phyloP scores from a whole-genome alignment of 2,888 invertebrate genomes.

The Eupithecia exiguata region DNA sequence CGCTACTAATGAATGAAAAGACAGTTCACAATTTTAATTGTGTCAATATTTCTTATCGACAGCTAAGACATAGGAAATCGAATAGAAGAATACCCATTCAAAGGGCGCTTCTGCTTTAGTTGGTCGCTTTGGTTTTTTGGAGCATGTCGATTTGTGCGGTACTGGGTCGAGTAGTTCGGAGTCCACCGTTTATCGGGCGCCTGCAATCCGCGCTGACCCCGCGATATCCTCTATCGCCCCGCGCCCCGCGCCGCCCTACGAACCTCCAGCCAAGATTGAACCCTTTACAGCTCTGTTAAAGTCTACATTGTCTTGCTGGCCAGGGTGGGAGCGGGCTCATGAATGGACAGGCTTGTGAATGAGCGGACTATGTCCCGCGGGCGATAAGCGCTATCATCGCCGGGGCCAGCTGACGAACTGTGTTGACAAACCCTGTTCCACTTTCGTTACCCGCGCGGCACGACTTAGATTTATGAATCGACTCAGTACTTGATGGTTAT shows the following conservation, averaged over 20 bases:
- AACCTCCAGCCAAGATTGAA: conserved; percentile 55
- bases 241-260: conserved; percentile 36
- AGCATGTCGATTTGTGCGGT: conserved; percentile 48
- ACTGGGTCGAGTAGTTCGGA: conserved; percentile 57
- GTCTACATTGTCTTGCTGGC: conserved; percentile 56
- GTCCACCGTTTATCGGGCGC: conserved; percentile 77
- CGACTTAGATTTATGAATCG: conserved; percentile 74
- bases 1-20: conserved; percentile 64
- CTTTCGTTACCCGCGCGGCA: conserved; percentile 67
- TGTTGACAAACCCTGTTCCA: conserved; percentile 83
- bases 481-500: conserved; percentile 42
- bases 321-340: conserved; percentile 66
- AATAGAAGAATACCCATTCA: conserved; percentile 43
- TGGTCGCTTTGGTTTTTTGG: conserved; percentile 31
- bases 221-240: conserved; percentile 78
- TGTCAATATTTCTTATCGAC: conserved; percentile 55
- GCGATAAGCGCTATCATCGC: conserved; percentile 80
- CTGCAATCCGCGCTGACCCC: conserved; percentile 83
- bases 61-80: conserved; percentile 38
- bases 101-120: conserved; percentile 49
- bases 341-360: conserved; percentile 82
- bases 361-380: conserved; percentile 82
- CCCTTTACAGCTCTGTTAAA: conserved; percentile 60
- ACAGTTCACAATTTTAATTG: conserved; percentile 56
- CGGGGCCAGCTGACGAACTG: conserved; percentile 80